These are phyloP conservation scores for Diachrysia chrysitis DNA, from an alignment of 2,888 invertebrate species.

Conservation along the genomic window DNA sequence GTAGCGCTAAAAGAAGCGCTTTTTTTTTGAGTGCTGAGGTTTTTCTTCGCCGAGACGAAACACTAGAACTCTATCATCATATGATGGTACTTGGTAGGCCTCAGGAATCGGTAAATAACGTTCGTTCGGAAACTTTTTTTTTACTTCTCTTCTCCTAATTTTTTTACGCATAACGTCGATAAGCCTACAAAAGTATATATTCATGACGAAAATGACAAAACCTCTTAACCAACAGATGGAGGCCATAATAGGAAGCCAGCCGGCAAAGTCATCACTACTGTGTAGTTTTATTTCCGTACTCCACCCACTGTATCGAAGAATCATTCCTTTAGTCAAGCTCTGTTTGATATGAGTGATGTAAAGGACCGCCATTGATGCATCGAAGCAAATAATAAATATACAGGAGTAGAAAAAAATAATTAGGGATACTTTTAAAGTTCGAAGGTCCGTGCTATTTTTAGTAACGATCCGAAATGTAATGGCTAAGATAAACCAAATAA, in stretches of 20 bases:
- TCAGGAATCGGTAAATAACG: slow-evolving; percentile 73
- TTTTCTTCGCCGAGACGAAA: slow-evolving; percentile 67
- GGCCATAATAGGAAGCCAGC: slow-evolving; percentile 78
- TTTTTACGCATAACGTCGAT: slow-evolving; percentile 59
- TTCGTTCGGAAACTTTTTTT: slow-evolving; percentile 50
- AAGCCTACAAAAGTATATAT: slow-evolving; percentile 71
- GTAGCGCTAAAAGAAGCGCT: background rate
- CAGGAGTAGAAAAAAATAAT: slow-evolving; percentile 63
- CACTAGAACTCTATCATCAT: slow-evolving; percentile 60
- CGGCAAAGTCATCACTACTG: slow-evolving; percentile 73
- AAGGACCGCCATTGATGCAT: slow-evolving; percentile 78
- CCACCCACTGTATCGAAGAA: slow-evolving; percentile 80
- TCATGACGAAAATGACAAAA: slow-evolving; percentile 66
- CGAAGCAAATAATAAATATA: slow-evolving; percentile 68
- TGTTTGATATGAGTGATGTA: slow-evolving; percentile 80
- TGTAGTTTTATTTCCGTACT: slow-evolving; percentile 68
- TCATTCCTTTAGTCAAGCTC: slow-evolving; percentile 79
- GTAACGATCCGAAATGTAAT: slow-evolving; percentile 58
- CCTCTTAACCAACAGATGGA: slow-evolving; percentile 76
- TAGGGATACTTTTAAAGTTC: slow-evolving; percentile 62
- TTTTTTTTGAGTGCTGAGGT: slow-evolving; percentile 48
- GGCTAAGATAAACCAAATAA: slow-evolving; percentile 70
- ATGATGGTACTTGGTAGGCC: slow-evolving; percentile 42
- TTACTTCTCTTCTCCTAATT: slow-evolving; percentile 67
- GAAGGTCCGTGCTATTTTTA: slow-evolving; percentile 41